Base-by-base conservation (phyloP, 2,113 vertebrate genomes). In the Dendrocopos noguchii region DNA sequence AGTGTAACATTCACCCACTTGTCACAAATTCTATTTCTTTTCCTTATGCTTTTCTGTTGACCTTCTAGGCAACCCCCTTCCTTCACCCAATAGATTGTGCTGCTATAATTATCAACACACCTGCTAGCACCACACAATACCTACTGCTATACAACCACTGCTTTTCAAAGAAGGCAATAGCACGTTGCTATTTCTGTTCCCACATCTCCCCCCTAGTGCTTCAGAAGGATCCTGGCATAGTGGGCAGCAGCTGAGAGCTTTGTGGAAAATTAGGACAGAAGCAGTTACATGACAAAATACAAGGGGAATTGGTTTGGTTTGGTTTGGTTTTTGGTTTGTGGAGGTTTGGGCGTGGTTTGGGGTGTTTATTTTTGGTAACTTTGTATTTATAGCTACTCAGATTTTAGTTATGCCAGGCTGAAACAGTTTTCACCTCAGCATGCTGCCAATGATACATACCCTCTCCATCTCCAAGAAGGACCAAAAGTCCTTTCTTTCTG, bases 211-310 rank as follows among this genome's bases (percentile, higher is more conserved):
- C 89, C 44, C 61, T 34, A 29, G 4, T 39, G 85, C 15, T 78
- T 95, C 34, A 50, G 72, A 88, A 84, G 34, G 27, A 34, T 78
- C 50, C 36, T 85, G 68, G 5, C 28, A 44, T 20, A 73, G 68
- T 60, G 27, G 81, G 61, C 24, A 91, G 87, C 27, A 92, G 57
- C 67, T 80, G 47, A 91, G 95, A 90, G 42, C 72, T 85, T 57
- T 78, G 33, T 65, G 15, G 29, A 57, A 80, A 89, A 77, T 4
- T 55, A 67, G 79, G 72, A 46, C 47, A 81, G 68, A 87, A 85
- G 56, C 28, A 29, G 10, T 50, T 77, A 6, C 5, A 53, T 91
- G 53, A 34, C 0, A 4, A 27, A 19, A 10, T 28, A 42, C 7
- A 66, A 66, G 16, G 28, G 10, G 44, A 10, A 4, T 39, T 11